A percentile compares a stretch with the other conserved stretches of the same genome.
phyloP scores from a whole-genome alignment of 2,113 vertebrate species.

The Proteles cristata region DNA sequence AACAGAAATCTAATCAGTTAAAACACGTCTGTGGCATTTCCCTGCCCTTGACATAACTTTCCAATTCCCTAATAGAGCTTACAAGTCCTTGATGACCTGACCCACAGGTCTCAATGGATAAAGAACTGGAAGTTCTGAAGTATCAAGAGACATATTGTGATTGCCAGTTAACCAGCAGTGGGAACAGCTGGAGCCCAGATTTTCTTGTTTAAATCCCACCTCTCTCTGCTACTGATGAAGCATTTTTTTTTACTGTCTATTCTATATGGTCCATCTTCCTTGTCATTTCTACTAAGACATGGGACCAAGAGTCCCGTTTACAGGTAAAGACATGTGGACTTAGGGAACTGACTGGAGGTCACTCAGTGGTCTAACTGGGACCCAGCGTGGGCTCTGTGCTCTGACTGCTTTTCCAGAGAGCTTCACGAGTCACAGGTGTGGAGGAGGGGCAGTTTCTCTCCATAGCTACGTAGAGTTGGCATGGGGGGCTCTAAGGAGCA shows the following conservation, averaged over 20 bases:
- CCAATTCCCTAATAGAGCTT: neutral
- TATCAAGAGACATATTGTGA: neutral
- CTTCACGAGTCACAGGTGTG: neutral
- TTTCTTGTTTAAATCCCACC: neutral
- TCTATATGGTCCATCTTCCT: neutral
- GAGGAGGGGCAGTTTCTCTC: neutral
- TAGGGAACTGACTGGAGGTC: neutral
- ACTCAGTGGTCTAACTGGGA: neutral
- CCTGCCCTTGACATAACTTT: neutral
- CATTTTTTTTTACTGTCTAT: neutral
- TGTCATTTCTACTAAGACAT: neutral
- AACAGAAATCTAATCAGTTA: neutral
- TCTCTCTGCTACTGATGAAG: neutral
- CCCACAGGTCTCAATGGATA: neutral
- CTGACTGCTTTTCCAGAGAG: neutral
- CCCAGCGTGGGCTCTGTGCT: neutral
- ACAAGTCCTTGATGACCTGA: neutral
- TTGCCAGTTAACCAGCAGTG: neutral
- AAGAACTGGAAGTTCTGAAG: neutral
- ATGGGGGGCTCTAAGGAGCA: too few relatives aligned
- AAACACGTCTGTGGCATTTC: neutral
- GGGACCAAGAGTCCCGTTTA: neutral
- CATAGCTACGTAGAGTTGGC: neutral
- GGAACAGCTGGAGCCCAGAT: neutral
- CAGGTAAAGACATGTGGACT: neutral